These are phyloP conservation scores for Molossus alvarezi DNA, from an alignment of 2,797 vertebrate species.

Conservation along the genomic window DNA sequence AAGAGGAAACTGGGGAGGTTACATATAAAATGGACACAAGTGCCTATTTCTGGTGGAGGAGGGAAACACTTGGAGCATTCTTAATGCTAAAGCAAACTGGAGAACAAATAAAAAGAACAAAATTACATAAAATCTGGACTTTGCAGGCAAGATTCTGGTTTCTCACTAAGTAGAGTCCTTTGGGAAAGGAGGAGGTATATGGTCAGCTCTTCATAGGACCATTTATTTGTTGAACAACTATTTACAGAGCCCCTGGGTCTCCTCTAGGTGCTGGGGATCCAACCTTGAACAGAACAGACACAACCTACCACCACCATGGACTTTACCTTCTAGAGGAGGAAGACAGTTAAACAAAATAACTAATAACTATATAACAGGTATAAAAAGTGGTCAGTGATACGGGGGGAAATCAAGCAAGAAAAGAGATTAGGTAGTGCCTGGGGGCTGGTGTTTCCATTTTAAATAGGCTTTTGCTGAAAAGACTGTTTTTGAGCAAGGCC, in stretches of 20 bases:
- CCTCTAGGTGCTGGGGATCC: neutral
- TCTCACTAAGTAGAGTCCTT: neutral
- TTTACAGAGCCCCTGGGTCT: neutral
- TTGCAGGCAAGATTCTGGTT: neutral
- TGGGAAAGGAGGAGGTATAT: neutral
- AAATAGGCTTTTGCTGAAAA: neutral
- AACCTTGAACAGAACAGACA: neutral
- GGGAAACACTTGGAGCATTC: neutral
- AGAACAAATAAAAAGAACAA: slow-evolving; percentile 33
- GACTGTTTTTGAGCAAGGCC: neutral
- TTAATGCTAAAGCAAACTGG: slow-evolving; percentile 48
- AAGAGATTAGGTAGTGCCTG: neutral
- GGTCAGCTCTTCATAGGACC: neutral
- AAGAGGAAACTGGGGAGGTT: slow-evolving; percentile 21
- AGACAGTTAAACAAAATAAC: neutral
- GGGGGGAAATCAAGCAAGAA: neutral
- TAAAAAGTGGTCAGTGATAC: neutral
- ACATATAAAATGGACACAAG: slow-evolving; percentile 17
- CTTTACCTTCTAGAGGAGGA: neutral
- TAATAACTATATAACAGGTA: neutral
- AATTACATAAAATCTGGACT: slow-evolving; percentile 42
- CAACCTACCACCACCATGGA: neutral
- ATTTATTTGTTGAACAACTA: neutral
- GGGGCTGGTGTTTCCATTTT: neutral
- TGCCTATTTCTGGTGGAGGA: neutral